A percentile compares a stretch with the other conserved stretches of the same genome.
Conservation (phyloP, 2,797 vertebrate species). For the Eutrigla gurnardus region DNA sequence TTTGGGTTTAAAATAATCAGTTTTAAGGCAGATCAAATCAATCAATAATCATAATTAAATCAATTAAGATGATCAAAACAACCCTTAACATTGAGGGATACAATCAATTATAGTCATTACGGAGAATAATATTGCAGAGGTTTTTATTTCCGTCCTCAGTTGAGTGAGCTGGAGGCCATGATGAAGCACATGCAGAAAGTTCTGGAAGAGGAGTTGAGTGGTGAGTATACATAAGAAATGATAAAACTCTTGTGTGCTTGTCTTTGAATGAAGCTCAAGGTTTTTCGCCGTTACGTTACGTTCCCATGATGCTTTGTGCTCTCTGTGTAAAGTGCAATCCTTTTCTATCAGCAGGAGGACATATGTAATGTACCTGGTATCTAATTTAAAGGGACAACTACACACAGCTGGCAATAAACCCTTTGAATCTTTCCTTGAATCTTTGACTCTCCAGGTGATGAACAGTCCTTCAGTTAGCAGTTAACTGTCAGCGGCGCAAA, state of each 20-base stretch:
- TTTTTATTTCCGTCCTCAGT: conserved; percentile 50
- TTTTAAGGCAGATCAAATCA: too few relatives aligned
- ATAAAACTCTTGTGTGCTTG: neutral
- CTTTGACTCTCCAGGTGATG: too few relatives aligned
- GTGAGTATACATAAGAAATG: conserved; percentile 35
- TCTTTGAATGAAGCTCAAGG: neutral
- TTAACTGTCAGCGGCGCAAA: too few relatives aligned
- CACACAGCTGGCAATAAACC: neutral
- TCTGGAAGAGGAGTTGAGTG: conserved; percentile 55
- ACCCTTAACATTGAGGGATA: neutral
- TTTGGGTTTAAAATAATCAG: too few relatives aligned
- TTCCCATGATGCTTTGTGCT: neutral
- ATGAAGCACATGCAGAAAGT: conserved; percentile 76
- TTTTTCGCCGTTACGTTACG: neutral
- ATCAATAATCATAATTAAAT: neutral
- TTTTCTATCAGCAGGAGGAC: neutral
- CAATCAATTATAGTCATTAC: neutral
- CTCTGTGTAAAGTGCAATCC: neutral
- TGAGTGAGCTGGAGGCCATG: conserved; percentile 73
- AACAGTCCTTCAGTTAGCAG: too few relatives aligned
- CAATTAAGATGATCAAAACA: neutral
- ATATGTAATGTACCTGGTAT: neutral
- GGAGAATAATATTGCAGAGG: neutral
- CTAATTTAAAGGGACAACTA: neutral
- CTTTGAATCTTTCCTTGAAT: too few relatives aligned